Conservation (phyloP, 2,888 invertebrate genomes). For the Agonopterix subpropinquella region DNA sequence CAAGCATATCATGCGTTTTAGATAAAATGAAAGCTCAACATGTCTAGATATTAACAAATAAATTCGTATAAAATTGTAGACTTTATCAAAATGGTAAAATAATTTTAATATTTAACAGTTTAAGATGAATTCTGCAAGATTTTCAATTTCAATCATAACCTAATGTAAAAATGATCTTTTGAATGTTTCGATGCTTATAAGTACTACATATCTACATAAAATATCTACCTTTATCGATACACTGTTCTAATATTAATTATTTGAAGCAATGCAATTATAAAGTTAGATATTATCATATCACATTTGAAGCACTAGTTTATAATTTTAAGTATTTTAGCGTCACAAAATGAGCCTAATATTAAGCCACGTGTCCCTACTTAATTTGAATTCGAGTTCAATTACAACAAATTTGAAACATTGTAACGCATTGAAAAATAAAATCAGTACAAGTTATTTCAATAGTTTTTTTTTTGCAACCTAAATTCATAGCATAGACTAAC, state of each 20-base stretch:
- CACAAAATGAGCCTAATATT: conserved; percentile 40
- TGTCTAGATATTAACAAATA: conserved; percentile 35
- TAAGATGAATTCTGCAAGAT: conserved; percentile 10
- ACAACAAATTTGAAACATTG: conserved; percentile 33
- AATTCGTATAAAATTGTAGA: conserved; percentile 27
- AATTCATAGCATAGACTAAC: too few species aligned
- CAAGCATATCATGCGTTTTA: conserved; percentile 50
- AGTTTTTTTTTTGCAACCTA: conserved; percentile 14
- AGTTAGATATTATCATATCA: conserved; percentile 39
- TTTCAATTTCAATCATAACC: conserved; percentile 4
- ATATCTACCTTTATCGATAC: conserved; percentile 1
- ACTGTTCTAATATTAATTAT: conserved; percentile 12
- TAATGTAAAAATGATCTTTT: neutral
- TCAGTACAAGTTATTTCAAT: conserved; percentile 38
- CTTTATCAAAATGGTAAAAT: conserved; percentile 25
- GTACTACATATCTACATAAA: neutral
- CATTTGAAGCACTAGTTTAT: conserved; percentile 45
- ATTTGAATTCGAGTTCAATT: conserved; percentile 40
- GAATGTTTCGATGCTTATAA: neutral
- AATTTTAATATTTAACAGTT: conserved; percentile 11
- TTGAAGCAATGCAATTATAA: conserved; percentile 23
- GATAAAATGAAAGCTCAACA: conserved; percentile 48
- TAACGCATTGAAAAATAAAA: conserved; percentile 57
- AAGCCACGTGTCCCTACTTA: conserved; percentile 49
- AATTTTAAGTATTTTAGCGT: conserved; percentile 40